These are phyloP conservation scores for Tribolium freemani DNA, from an alignment of 2,888 invertebrate genomes.

Conservation along the genomic window DNA sequence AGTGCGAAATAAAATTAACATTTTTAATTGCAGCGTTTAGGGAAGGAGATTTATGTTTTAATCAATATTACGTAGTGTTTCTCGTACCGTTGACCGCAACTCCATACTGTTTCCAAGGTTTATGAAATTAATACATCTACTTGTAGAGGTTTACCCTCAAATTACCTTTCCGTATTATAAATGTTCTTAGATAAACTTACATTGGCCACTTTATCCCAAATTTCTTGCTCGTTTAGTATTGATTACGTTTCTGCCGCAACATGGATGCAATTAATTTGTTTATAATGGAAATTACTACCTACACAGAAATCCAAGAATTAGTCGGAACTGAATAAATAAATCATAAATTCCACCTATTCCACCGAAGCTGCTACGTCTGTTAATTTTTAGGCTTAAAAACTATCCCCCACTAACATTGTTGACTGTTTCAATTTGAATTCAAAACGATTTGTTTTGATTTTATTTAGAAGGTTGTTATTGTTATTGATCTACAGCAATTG, in stretches of 20 bases:
- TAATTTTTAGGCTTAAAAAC: too few species aligned
- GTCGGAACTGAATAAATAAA: too few species aligned
- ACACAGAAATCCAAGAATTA: not conserved
- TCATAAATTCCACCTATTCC: too few species aligned
- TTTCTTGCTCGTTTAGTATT: slow-evolving; percentile 2
- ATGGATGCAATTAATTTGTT: not conserved
- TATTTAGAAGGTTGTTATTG: too few species aligned
- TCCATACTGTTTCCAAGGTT: slow-evolving; percentile 15
- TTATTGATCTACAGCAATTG: too few species aligned
- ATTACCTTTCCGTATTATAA: slow-evolving; percentile 17
- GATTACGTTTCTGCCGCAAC: not conserved
- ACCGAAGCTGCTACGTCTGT: too few species aligned
- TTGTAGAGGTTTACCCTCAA: slow-evolving; percentile 26
- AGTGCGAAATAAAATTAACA: slow-evolving; percentile 10
- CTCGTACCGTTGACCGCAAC: slow-evolving; percentile 18
- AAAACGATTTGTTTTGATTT: too few species aligned
- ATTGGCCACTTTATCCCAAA: slow-evolving; percentile 5
- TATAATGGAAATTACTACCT: slow-evolving; percentile 5
- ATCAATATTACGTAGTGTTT: slow-evolving; percentile 25
- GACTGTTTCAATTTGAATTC: too few species aligned
- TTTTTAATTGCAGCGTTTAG: not conserved
- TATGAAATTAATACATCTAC: slow-evolving; percentile 33
- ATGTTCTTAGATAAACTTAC: slow-evolving; percentile 20
- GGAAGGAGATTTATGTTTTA: not conserved
- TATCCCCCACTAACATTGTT: too few species aligned